Evolutionary conservation across 2,888 invertebrate species (phyloP).

Genomic region (Calliopum simillimum): DNA sequence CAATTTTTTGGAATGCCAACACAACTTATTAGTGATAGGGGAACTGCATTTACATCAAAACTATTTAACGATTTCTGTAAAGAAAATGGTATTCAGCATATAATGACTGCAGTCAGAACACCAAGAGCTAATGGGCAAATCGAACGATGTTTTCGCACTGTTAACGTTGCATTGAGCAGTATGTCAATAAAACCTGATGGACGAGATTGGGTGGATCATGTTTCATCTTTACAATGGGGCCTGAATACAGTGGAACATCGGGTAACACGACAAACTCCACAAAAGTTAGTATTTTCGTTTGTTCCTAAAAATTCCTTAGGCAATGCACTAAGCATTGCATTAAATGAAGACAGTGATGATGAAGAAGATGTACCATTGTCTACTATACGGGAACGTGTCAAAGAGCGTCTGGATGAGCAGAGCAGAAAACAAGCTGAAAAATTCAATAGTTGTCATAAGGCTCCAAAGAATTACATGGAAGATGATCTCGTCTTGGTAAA

Average conservation of each 20-base stretch:
- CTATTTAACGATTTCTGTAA: not conserved
- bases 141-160: not conserved
- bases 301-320: not conserved
- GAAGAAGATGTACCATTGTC: slow-evolving; percentile 15
- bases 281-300: not conserved
- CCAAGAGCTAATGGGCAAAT: not conserved
- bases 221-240: not conserved
- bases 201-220: not conserved
- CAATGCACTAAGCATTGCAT: not conserved
- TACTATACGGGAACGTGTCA: slow-evolving; percentile 19
- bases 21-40: not conserved
- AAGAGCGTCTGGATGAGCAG: slow-evolving; percentile 22
- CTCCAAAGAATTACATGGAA: slow-evolving; percentile 17
- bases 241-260: not conserved
- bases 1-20: not conserved
- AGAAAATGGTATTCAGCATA: not conserved
- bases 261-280: not conserved
- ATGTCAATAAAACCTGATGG: not conserved
- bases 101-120: not conserved
- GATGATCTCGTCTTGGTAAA: slow-evolving; percentile 31
- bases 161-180: not conserved
- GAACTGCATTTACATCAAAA: not conserved
- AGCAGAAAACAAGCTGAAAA: slow-evolving; percentile 23
- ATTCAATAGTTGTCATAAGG: slow-evolving; percentile 27
- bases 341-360: not conserved